Percentiles rank a stretch among this genome's conserved stretches.
Conservation (phyloP, 2,888 invertebrate species). For the Habroteleia sp. region DNA sequence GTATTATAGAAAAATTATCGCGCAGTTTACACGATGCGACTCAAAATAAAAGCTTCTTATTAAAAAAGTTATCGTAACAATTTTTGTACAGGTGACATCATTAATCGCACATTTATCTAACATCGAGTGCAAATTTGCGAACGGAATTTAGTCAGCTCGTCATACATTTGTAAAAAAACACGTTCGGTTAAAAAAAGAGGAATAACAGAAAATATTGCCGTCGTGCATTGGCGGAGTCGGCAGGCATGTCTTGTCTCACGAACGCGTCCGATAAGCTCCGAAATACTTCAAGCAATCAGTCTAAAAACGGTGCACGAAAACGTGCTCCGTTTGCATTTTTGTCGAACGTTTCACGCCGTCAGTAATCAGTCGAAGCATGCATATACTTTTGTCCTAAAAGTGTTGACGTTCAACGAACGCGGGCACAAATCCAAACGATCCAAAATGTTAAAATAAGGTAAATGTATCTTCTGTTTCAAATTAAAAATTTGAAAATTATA, state of each 20-base stretch:
- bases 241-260: constrained; percentile 42
- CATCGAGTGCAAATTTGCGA: constrained; percentile 11
- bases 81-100: constrained; percentile 28
- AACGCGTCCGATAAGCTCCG: constrained; percentile 32
- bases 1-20: constrained; percentile 9
- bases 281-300: constrained; percentile 29
- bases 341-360: neutral
- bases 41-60: constrained; percentile 10
- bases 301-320: constrained; percentile 29
- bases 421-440: too few species aligned
- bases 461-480: too few species aligned
- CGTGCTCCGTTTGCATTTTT: constrained; percentile 43
- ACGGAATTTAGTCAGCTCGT: constrained; percentile 38
- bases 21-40: constrained; percentile 1
- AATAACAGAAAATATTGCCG: constrained; percentile 30
- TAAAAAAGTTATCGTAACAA: constrained; percentile 11
- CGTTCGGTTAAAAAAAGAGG: constrained; percentile 24
- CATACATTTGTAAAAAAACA: constrained; percentile 41
- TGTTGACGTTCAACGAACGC: too few species aligned
- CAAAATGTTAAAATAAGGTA: too few species aligned
- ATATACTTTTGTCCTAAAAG: too few species aligned
- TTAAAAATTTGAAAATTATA: too few species aligned
- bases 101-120: constrained; percentile 34
- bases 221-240: constrained; percentile 10
- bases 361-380: too few species aligned